Base-by-base conservation (phyloP, 2,888 invertebrate genomes). In the Spodoptera littoralis region DNA sequence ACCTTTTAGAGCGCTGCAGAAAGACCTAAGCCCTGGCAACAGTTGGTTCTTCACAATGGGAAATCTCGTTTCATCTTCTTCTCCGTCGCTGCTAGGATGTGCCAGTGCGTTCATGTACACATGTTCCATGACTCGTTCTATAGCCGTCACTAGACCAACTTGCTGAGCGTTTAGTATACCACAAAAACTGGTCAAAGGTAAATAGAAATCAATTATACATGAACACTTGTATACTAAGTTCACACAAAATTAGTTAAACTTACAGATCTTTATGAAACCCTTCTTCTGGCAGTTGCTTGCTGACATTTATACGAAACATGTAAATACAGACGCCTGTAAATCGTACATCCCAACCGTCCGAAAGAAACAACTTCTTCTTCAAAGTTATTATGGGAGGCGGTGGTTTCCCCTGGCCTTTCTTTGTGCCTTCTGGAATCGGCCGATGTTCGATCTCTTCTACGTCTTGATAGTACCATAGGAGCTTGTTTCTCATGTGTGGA, bases 61-160 rank as follows among this genome's bases (percentile, higher is more conserved):
- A 82, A 97, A 97, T 67, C 96, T 96, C 0, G 96, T 95, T 69
- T 97, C 97, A 78, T 98, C 97, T 73, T 98, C 97, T 60, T 98
- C 98, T 0, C 97, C 97, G 77, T 98, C 98, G 9, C 95, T 93
- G 78, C 96, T 96, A 0, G 98, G 97, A 88, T 97, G 97, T 0
- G 98, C 97, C 51, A 98, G 92, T 0, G 98, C 98, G 82, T 98
- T 98, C 97, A 99, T 97, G 83, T 98, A 98, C 13, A 99, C 98
- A 82, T 97, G 96, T 79, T 98, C 98, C 87, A 99, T 97, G 11
- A 98, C 96, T 43, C 98, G 96, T 87, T 98, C 98, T 73, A 99
- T 97, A 1, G 98, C 97, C 1, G 98, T 97, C 64, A 99, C 97
- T 72, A 99, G 94, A 0, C 98, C 98, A 47, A 98, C 96, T 80